A percentile compares a stretch with the other conserved stretches of the same genome.
These are phyloP conservation scores for Agrotis exclamationis DNA, from an alignment of 2,888 invertebrate genomes.

Conservation along the genomic window DNA sequence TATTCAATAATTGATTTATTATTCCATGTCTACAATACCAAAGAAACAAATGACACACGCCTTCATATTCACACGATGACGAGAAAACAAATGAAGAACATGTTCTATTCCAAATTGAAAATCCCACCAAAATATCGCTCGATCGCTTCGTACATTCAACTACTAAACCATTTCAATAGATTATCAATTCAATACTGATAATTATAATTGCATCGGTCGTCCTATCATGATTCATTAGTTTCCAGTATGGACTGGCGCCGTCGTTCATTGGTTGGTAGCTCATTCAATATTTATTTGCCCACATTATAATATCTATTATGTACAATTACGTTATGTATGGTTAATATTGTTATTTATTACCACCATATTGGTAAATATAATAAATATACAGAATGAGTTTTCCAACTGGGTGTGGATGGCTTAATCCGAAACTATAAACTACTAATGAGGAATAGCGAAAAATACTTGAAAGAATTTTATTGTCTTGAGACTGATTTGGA, in stretches of 20 bases:
- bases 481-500: too few species aligned
- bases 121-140: conserved; percentile 8
- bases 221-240: conserved; percentile 59
- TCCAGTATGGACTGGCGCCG: conserved; percentile 56
- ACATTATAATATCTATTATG: conserved; percentile 28
- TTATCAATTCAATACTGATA: conserved; percentile 60
- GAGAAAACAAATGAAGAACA: not conserved
- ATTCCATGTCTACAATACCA: too few species aligned
- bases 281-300: conserved; percentile 35
- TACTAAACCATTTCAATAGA: conserved; percentile 48
- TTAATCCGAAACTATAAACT: too few species aligned
- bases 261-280: conserved; percentile 38
- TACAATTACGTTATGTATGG: conserved; percentile 8
- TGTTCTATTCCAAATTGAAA: conserved; percentile 12
- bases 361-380: not conserved
- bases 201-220: conserved; percentile 61
- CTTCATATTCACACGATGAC: too few species aligned
- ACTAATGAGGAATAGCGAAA: too few species aligned
- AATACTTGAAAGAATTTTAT: too few species aligned
- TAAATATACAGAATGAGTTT: too few species aligned
- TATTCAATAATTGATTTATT: too few species aligned
- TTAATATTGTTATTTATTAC: conserved; percentile 5
- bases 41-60: too few species aligned
- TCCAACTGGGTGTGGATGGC: too few species aligned
- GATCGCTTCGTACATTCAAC: conserved; percentile 8